Evolutionary conservation across 2,797 vertebrate genomes (phyloP), one percentile per base, ranked within the genome.

Genomic region (Hemitrygon akajei): DNA sequence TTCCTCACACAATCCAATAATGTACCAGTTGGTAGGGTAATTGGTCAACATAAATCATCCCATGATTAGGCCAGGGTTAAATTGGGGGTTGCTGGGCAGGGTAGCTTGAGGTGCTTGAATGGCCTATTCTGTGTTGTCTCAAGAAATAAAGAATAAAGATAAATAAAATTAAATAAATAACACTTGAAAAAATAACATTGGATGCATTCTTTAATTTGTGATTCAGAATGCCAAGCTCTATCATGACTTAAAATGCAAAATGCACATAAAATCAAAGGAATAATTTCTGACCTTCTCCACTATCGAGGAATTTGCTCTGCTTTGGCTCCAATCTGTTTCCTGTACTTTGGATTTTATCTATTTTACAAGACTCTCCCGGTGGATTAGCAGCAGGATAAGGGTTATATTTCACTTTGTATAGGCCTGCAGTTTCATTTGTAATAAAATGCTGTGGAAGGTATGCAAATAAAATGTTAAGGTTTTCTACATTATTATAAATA

Each of bases 231-330:
- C 16, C 40, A 81, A 81, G 4, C 22, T 10, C 1, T 11, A 82
- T 82, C 22, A 82, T 56, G 56, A 84, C 30, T 27, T 58, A 27
- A 80, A 80, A 22, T 80, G 11, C 84, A 66, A 60, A 89, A 34
- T 20, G 7, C 16, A 86, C 30, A n/a, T n/a, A 10, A 69, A 89
- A 69, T 22, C 30, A 22, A 7, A 89, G 5, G 12, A 94, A 5
- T 93, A n/a, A 93, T 93, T 5, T 95, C 96, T 97, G 96, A 99
- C 99, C 96, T 94, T 98, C 97, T 94, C 96, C 96, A 2, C 95
- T 97, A 94, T 97, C 97, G 73, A 99, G 96, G 95, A 99, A 98
- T 47, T 98, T 97, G 94, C 95, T 97, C 27, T 99, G 98, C 94
- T 99, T 96, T 93, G 96, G 97, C 94, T 98, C 97, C 94, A 98